Conservation (phyloP, 2,888 invertebrate genomes). For the Ophion ventricosus region DNA sequence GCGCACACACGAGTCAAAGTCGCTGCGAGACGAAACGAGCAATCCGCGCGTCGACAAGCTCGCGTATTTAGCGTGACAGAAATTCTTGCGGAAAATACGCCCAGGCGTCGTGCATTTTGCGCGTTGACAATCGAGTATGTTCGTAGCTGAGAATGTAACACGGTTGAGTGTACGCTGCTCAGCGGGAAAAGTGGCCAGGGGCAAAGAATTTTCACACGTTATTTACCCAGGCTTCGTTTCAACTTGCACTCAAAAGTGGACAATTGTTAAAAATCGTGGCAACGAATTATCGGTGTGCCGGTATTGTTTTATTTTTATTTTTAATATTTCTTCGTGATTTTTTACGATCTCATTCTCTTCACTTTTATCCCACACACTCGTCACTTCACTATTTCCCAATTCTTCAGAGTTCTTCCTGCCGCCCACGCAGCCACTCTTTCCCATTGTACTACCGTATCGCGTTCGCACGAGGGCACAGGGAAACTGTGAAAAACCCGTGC, state of each 20-base stretch:
- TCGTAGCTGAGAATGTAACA: slow-evolving; percentile 4
- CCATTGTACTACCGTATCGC: background rate
- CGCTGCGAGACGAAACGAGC: slow-evolving; percentile 45
- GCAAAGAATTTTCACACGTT: slow-evolving; percentile 30
- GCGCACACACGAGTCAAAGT: slow-evolving; percentile 15
- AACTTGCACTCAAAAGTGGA: slow-evolving; percentile 35
- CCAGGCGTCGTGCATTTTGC: slow-evolving; percentile 39
- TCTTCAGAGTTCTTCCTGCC: background rate
- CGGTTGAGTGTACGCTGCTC: background rate
- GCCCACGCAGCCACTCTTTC: background rate
- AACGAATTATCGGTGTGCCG: background rate
- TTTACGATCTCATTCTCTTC: background rate
- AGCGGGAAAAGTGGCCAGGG: slow-evolving; percentile 3
- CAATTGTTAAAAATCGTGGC: slow-evolving; percentile 26
- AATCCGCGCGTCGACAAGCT: slow-evolving; percentile 55
- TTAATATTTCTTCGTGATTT: background rate
- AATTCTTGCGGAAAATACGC: slow-evolving; percentile 13
- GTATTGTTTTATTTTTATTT: background rate
- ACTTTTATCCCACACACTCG: background rate
- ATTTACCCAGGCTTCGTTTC: slow-evolving; percentile 22
- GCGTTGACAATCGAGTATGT: slow-evolving; percentile 47
- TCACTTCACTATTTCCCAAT: background rate
- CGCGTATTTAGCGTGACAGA: slow-evolving; percentile 56
- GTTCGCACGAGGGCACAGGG: background rate
- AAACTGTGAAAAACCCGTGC: background rate